Evolutionary conservation across 2,797 vertebrate genomes (phyloP).

Genomic region (Buphagus erythrorhynchus): DNA sequence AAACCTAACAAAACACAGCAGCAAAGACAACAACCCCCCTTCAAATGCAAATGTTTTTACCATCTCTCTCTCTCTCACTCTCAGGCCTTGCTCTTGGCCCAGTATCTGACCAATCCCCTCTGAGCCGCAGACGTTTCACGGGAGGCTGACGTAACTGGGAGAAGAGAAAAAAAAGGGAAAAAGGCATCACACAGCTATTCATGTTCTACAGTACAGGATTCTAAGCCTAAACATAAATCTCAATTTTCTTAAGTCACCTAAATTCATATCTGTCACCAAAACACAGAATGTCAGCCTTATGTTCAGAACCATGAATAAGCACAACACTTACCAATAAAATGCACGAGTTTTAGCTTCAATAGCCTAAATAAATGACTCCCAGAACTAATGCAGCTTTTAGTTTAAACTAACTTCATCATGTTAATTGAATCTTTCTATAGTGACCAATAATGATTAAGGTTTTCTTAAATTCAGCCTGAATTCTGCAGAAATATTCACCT

Average conservation of each 20-base stretch:
- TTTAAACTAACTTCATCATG: neutral
- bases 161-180: neutral
- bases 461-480: neutral
- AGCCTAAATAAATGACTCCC: neutral
- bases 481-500: neutral
- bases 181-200: neutral
- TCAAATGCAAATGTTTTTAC: conserved; percentile 72
- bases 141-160: conserved; percentile 92
- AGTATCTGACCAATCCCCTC: conserved; percentile 98
- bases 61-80: conserved; percentile 95
- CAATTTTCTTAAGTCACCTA: neutral
- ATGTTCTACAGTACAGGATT: neutral
- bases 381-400: neutral
- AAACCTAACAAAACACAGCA: neutral
- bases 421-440: neutral
- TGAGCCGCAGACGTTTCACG: conserved; percentile 92
- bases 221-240: neutral
- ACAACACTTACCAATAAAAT: neutral
- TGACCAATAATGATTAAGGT: neutral
- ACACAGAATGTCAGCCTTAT: neutral
- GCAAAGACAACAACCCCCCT: neutral
- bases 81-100: conserved; percentile 96
- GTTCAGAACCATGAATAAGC: neutral
- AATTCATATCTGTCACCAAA: neutral
- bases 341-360: neutral